Conservation (phyloP, 1,140 invertebrate species). For the Tetramorium parvispinum region DNA sequence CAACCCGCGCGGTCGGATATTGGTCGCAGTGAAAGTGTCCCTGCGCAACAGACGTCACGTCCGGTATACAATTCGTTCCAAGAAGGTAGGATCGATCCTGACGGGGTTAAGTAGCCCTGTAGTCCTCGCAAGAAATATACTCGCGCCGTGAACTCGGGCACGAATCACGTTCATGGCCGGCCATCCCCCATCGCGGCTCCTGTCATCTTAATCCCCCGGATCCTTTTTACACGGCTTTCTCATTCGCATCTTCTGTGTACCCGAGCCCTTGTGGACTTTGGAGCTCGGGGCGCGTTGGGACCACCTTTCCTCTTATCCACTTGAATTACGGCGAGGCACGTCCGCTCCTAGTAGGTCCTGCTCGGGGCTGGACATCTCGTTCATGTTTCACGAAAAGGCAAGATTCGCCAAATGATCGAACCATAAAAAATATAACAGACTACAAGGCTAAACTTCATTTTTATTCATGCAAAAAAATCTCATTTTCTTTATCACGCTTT, state of each 20-base stretch:
- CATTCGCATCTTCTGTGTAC: slow-evolving; percentile 74
- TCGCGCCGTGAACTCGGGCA: slow-evolving; percentile 61
- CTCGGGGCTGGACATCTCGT: slow-evolving; percentile 71
- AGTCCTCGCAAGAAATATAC: slow-evolving; percentile 69
- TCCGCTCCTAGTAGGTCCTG: slow-evolving; percentile 72
- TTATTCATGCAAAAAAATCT: slow-evolving; percentile 12
- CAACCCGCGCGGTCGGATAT: not conserved
- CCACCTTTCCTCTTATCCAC: slow-evolving; percentile 78
- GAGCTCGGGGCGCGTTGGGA: slow-evolving; percentile 47
- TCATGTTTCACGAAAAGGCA: slow-evolving; percentile 71
- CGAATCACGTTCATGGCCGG: slow-evolving; percentile 75
- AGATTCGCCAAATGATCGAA: slow-evolving; percentile 63
- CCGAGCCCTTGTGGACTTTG: slow-evolving; percentile 73
- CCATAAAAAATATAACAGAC: slow-evolving; percentile 73
- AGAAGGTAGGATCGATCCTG: slow-evolving; percentile 65
- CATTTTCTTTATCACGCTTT: not conserved
- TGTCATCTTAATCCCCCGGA: slow-evolving; percentile 80
- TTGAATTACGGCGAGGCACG: slow-evolving; percentile 81
- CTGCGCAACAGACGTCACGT: slow-evolving; percentile 67
- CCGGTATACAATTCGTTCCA: slow-evolving; percentile 67
- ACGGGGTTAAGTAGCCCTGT: slow-evolving; percentile 68
- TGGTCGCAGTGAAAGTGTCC: slow-evolving; percentile 45
- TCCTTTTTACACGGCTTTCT: slow-evolving; percentile 79
- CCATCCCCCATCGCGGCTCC: slow-evolving; percentile 66
- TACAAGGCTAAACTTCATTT: slow-evolving; percentile 66